A percentile compares a stretch with the other conserved stretches of the same genome.
phyloP scores from a whole-genome alignment of 1,140 invertebrate genomes.

The Cephus cinctus region DNA sequence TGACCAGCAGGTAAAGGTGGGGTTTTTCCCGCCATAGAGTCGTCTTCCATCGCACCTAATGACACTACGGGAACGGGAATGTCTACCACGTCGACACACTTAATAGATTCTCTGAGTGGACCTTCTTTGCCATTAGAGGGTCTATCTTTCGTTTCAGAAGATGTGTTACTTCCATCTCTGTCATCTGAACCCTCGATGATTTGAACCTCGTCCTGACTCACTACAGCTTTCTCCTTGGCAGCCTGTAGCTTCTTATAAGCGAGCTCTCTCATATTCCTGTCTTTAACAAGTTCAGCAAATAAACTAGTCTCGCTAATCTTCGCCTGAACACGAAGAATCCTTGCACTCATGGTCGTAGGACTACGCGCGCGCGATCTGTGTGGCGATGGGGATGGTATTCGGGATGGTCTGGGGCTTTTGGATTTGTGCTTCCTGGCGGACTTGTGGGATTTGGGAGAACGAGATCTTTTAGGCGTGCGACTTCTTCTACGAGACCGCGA shows the following conservation, averaged over 20 bases:
- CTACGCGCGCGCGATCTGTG: slow-evolving; percentile 44
- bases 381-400: slow-evolving; percentile 47
- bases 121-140: slow-evolving; percentile 29
- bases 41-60: slow-evolving; percentile 22
- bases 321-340: slow-evolving; percentile 61
- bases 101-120: slow-evolving; percentile 41
- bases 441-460: slow-evolving; percentile 51
- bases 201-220: slow-evolving; percentile 48
- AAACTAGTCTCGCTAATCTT: slow-evolving; percentile 83
- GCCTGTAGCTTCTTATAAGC: slow-evolving; percentile 68
- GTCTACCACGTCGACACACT: slow-evolving; percentile 58
- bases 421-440: slow-evolving; percentile 47
- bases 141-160: slow-evolving; percentile 47
- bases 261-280: slow-evolving; percentile 75
- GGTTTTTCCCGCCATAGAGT: slow-evolving; percentile 29
- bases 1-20: slow-evolving; percentile 50
- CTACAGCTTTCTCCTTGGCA: slow-evolving; percentile 47
- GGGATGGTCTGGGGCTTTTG: slow-evolving; percentile 45
- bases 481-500: slow-evolving; percentile 49
- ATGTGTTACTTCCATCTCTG: slow-evolving; percentile 32
- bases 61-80: slow-evolving; percentile 60
- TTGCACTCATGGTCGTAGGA: slow-evolving; percentile 50
- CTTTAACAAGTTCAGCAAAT: slow-evolving; percentile 85
- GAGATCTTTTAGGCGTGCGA: slow-evolving; percentile 48
- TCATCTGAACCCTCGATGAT: slow-evolving; percentile 51